Percentiles rank a stretch among this genome's conserved stretches.
phyloP scores from a whole-genome alignment of 1,140 invertebrate genomes.

The Brachionus plicatilis region DNA sequence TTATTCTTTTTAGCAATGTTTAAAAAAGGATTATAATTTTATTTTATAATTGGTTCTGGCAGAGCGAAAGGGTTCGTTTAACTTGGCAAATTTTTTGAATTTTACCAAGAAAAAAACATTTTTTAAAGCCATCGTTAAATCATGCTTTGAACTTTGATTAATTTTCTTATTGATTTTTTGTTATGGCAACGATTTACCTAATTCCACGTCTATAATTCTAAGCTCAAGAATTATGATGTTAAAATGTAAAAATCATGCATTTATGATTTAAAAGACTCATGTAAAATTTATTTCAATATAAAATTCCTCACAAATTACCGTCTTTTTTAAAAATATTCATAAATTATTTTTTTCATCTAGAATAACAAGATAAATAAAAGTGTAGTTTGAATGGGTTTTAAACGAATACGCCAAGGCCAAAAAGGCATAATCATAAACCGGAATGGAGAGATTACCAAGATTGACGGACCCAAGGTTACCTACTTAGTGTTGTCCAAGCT shows the following conservation, averaged over 20 bases:
- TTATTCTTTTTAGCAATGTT: too few relatives aligned
- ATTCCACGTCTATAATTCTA: not conserved
- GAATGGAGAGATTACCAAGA: constrained; percentile 46
- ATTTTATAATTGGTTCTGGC: too few relatives aligned
- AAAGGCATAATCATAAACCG: constrained; percentile 49
- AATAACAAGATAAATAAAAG: not conserved
- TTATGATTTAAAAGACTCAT: constrained; percentile 6
- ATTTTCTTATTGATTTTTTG: not conserved
- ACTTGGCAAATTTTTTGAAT: too few relatives aligned
- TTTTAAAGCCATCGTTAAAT: too few relatives aligned
- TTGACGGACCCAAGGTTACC: constrained; percentile 48
- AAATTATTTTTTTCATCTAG: not conserved
- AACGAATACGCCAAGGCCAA: constrained; percentile 49
- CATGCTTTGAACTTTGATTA: too few relatives aligned
- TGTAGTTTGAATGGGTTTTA: constrained; percentile 46
- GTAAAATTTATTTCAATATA: not conserved
- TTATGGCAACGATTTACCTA: not conserved
- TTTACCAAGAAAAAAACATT: too few relatives aligned
- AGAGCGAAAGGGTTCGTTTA: too few relatives aligned
- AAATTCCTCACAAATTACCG: constrained; percentile 10
- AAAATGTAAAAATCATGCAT: constrained; percentile 6
- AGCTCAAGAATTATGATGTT: not conserved
- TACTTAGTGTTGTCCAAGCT: constrained; percentile 49
- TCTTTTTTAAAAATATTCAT: constrained; percentile 14
- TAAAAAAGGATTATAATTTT: too few relatives aligned